phyloP scores from a whole-genome alignment of 2,888 invertebrate species.

The Conchocele bisecta region DNA sequence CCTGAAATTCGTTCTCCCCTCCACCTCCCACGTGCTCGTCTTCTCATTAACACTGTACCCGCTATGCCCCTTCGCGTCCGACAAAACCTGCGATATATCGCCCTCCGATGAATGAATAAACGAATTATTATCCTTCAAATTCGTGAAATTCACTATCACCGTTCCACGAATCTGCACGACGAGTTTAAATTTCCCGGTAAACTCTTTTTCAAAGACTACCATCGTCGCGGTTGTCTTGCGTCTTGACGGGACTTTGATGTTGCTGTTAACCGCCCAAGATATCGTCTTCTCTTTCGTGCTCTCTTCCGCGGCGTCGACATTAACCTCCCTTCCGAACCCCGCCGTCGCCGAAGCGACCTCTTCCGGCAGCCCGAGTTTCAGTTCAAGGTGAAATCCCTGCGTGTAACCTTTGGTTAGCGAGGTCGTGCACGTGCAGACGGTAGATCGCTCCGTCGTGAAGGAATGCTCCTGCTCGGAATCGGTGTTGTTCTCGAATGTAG shows the following conservation, averaged over 20 bases:
- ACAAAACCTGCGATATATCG: constrained; percentile 75
- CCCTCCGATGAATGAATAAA: constrained; percentile 80
- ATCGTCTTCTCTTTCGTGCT: constrained; percentile 81
- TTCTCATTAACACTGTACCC: constrained; percentile 62
- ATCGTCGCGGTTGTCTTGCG: constrained; percentile 82
- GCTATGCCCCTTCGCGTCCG: constrained; percentile 57
- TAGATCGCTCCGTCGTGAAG: constrained; percentile 79
- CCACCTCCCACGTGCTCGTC: constrained; percentile 65
- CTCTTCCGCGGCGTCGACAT: constrained; percentile 80
- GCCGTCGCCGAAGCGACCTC: constrained; percentile 82
- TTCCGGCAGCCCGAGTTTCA: constrained; percentile 83
- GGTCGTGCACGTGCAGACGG: constrained; percentile 76
- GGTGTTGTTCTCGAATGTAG: constrained; percentile 80
- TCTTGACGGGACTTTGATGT: constrained; percentile 80
- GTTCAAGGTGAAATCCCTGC: constrained; percentile 82
- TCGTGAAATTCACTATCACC: constrained; percentile 80
- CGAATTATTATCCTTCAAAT: constrained; percentile 81
- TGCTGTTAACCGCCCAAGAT: constrained; percentile 84
- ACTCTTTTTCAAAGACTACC: constrained; percentile 83
- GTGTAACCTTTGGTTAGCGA: constrained; percentile 77
- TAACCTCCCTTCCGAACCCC: constrained; percentile 82
- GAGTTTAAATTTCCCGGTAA: constrained; percentile 81
- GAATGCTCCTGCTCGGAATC: constrained; percentile 78
- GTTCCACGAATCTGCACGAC: constrained; percentile 78
- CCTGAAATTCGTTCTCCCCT: constrained; percentile 77